These are phyloP conservation scores for Pipistrellus nathusii DNA, from an alignment of 2,797 vertebrate genomes.

Conservation along the genomic window DNA sequence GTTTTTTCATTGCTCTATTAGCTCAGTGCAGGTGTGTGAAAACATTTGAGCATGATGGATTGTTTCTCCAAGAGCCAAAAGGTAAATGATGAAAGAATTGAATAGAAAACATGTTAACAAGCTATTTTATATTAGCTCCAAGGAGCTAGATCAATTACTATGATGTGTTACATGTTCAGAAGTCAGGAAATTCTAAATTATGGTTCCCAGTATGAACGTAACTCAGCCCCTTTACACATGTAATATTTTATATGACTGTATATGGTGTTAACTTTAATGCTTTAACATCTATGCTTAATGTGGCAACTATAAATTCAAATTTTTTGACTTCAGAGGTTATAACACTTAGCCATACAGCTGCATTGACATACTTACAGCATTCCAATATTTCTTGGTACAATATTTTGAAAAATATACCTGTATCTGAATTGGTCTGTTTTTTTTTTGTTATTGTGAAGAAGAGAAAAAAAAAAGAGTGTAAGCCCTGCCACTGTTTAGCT, in stretches of 20 bases:
- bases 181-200: constrained; percentile 81
- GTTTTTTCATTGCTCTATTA: constrained; percentile 46
- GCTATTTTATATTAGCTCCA: constrained; percentile 83
- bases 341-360: constrained; percentile 72
- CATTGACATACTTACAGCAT: constrained; percentile 61
- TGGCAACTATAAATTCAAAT: constrained; percentile 84
- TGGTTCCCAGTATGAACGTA: constrained; percentile 84
- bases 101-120: constrained; percentile 83
- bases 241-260: constrained; percentile 86
- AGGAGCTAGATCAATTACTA: constrained; percentile 83
- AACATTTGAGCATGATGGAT: constrained; percentile 78
- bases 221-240: constrained; percentile 81
- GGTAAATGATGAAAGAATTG: constrained; percentile 83
- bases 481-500: not conserved
- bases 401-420: constrained; percentile 62
- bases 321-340: constrained; percentile 82
- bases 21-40: constrained; percentile 76
- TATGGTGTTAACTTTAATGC: constrained; percentile 88
- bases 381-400: constrained; percentile 61
- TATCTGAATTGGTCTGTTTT: not conserved
- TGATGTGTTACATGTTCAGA: constrained; percentile 75
- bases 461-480: not conserved
- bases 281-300: constrained; percentile 84
- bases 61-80: constrained; percentile 78
- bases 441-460: constrained; percentile 8